Percentiles rank a stretch among this genome's conserved stretches.
Evolutionary conservation across 2,113 vertebrate genomes (phyloP).

Genomic region (Scortum barcoo): DNA sequence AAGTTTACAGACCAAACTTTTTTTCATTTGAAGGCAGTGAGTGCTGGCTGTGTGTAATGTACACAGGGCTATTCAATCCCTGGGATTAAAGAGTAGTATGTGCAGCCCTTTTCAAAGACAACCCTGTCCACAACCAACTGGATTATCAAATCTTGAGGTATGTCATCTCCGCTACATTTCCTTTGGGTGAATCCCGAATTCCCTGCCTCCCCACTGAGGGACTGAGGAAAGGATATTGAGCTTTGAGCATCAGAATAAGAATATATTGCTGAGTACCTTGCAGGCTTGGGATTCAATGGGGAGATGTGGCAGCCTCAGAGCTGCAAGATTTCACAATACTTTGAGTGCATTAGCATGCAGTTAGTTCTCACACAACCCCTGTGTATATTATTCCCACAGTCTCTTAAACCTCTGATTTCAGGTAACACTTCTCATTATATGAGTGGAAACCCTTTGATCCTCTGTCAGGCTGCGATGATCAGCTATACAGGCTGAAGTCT

Average conservation of each 20-base stretch:
- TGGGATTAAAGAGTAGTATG: conserved; percentile 52
- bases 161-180: conserved; percentile 69
- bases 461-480: conserved; percentile 69
- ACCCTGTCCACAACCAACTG: conserved; percentile 61
- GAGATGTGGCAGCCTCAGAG: conserved; percentile 49
- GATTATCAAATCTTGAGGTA: conserved; percentile 66
- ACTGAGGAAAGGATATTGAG: conserved; percentile 52
- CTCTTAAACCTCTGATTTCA: conserved; percentile 68
- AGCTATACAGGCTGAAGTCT: conserved; percentile 46
- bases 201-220: conserved; percentile 37
- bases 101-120: conserved; percentile 40
- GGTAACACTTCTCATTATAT: conserved; percentile 71
- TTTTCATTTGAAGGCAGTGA: conserved; percentile 43
- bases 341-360: conserved; percentile 72
- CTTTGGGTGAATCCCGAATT: conserved; percentile 45
- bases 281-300: conserved; percentile 56
- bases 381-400: conserved; percentile 66
- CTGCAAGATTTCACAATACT: conserved; percentile 68
- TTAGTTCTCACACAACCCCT: conserved; percentile 63
- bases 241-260: conserved; percentile 69
- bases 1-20: conserved; percentile 62
- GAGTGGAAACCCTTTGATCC: conserved; percentile 72
- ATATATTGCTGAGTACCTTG: conserved; percentile 58
- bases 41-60: conserved; percentile 35
- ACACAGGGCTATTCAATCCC: conserved; percentile 36